Evolutionary conservation across 2,113 vertebrate genomes (phyloP), one percentile per base, ranked within the genome.

Genomic region (Promerops cafer): DNA sequence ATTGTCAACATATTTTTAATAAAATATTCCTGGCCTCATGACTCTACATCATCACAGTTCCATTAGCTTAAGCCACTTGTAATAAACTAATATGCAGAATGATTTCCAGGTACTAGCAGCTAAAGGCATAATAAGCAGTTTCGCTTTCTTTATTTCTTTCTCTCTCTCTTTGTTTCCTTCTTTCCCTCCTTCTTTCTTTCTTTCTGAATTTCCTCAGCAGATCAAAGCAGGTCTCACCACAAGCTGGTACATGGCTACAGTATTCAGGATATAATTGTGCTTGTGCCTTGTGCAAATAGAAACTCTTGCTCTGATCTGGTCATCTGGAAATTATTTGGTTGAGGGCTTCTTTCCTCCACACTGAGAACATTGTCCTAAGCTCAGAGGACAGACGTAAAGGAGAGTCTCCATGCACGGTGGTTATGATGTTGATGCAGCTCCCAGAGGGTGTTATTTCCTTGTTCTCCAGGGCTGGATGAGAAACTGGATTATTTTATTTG

Each of bases 1-100:
- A 75, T 28, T 76, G 69, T 33, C 84, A 64, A 47, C 24, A 54
- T 21, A 40, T 52, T 89, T 94, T 68, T 31, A 64, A 89, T 52
- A 75, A 84, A 87, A 52, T 68, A 56, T 79, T 89, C 35, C 53
- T 66, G 18, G 22, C 37, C 84, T 91, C 47, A 27, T 24, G 60
- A 87, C 60, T 52, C 28, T 70, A 35, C 19, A 3, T 66, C 60
- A 47, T 70, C 47, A 11, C 74, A 52, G 81, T 52, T 66, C 78
- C 70, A 79, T 89, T 75, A 91, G 21, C 40, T 20, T 52, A 60
- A 93, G 27, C 21, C 30, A 79, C 11, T 75, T 79, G 30, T 47
- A 89, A 89, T 66, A 81, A 89, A 66, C 35, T 89, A 66, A 87
- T 71, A 72, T 79, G 65, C 52, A 64, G 39, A 78, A 93, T 49